Percentiles rank a stretch among this genome's conserved stretches.
Conservation (phyloP, 1,140 invertebrate species). For the Branchinecta lindahli region DNA sequence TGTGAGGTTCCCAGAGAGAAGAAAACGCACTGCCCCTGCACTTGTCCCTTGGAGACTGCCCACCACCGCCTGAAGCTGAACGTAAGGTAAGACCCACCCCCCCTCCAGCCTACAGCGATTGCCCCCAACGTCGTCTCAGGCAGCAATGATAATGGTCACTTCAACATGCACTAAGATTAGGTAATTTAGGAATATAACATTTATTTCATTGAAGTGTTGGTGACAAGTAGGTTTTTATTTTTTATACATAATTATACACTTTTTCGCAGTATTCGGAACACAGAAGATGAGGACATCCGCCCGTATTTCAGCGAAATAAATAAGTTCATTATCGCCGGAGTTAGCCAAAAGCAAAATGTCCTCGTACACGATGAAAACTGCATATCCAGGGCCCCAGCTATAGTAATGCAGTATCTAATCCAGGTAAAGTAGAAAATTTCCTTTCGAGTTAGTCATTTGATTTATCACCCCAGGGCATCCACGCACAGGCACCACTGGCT, state of each 20-base stretch:
- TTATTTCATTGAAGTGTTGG: too few species aligned
- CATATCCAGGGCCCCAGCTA: constrained; percentile 12
- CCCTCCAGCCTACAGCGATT: too few species aligned
- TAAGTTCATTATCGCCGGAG: constrained; percentile 15
- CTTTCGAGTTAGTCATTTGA: too few species aligned
- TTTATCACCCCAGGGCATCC: too few species aligned
- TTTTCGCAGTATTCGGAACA: constrained; percentile 11
- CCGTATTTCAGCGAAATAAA: constrained; percentile 17
- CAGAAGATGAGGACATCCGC: constrained; percentile 15
- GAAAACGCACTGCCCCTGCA: constrained; percentile 23
- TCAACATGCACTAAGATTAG: too few species aligned
- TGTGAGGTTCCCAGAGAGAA: constrained; percentile 20
- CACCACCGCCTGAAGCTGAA: constrained; percentile 20
- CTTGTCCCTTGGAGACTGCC: constrained; percentile 19
- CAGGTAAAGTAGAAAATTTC: neutral
- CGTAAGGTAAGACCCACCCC: constrained; percentile 2
- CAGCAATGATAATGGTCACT: too few species aligned
- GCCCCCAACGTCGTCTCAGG: too few species aligned
- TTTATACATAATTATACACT: too few species aligned
- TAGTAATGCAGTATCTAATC: constrained; percentile 17
- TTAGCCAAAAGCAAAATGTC: constrained; percentile 6
- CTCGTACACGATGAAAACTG: constrained; percentile 14
- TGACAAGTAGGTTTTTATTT: too few species aligned
- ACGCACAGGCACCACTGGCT: too few species aligned
- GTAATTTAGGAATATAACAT: too few species aligned